Base-by-base conservation (phyloP, 1,140 invertebrate species). In the Samia ricini region DNA sequence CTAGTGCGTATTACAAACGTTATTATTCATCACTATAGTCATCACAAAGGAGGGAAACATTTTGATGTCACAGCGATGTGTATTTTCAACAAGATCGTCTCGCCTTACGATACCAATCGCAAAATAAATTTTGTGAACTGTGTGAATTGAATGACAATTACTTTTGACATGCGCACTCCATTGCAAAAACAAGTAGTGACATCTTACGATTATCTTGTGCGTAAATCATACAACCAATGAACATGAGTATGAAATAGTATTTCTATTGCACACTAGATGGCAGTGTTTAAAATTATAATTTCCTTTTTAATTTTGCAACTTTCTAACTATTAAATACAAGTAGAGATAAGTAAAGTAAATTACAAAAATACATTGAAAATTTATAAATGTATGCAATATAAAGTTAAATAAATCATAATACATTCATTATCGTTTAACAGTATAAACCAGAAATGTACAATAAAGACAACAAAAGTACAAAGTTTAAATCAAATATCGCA, bases 91-190 rank as follows among this genome's bases (percentile, higher is more conserved):
- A 77, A 84, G 81, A 77, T 81, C 77, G 81, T 74, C 79, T 74
- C 74, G 76, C 77, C 81, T 83, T 73, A 81, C 70, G 67, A 79
- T 76, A 78, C 33, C 33, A 15, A 42, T 79, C 79, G 83, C 78
- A 83, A 85, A 88, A 82, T 85, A 83, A 84, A 88, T 85, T 84
- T 80, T 15, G 12, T 83, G 64, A 66, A 88, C 85, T 84, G 81
- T 84, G 81, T 83, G 64, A 66, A 77, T 72, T 82, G 82, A 85
- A 85, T 88, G 85, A 88, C 81, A 85, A 77, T 71, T 82, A 83
- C 73, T 83, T 83, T 83, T 86, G 85, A 86, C 85, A 88, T 88
- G 85, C 85, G 85, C 78, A 85, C 56, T 76, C 64, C 71, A 71
- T 81, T 76, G 71, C 66, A 60, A 73, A 63, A 72, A 63, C 50